Percentiles rank a stretch among this genome's conserved stretches.
Conservation (phyloP, 2,113 vertebrate species). For the Ibidorhyncha struthersii region DNA sequence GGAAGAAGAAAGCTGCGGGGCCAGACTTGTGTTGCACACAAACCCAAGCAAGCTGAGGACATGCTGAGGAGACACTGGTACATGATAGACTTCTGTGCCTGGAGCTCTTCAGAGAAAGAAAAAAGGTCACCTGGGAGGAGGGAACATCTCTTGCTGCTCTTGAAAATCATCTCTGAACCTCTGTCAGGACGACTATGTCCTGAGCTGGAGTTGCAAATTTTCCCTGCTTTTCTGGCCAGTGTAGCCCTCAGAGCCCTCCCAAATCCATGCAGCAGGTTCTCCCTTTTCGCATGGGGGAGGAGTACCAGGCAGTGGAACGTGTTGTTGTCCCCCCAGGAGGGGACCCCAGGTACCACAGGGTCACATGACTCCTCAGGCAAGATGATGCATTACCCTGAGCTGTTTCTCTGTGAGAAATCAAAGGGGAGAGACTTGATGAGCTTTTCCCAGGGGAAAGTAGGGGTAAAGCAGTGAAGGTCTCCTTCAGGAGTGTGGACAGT, state of each 20-base stretch:
- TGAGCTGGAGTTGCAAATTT: background rate
- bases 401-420: background rate
- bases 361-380: background rate
- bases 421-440: background rate
- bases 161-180: background rate
- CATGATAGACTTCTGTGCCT: background rate
- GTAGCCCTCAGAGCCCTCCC: background rate
- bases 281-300: background rate
- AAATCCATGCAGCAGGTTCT: background rate
- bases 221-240: background rate
- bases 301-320: background rate
- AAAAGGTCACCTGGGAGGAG: background rate
- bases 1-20: background rate
- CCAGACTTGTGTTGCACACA: background rate
- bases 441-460: background rate
- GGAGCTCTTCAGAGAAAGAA: background rate
- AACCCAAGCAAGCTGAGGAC: background rate
- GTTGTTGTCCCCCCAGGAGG: rapidly evolving
- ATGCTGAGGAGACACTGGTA: background rate
- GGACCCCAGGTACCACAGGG: rapidly evolving
- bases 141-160: background rate
- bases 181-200: background rate
- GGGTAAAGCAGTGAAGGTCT: background rate
- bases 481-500: background rate
- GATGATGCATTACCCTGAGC: background rate